Evolutionary conservation across 2,113 vertebrate species (phyloP).

Genomic region (Climacteris rufus): DNA sequence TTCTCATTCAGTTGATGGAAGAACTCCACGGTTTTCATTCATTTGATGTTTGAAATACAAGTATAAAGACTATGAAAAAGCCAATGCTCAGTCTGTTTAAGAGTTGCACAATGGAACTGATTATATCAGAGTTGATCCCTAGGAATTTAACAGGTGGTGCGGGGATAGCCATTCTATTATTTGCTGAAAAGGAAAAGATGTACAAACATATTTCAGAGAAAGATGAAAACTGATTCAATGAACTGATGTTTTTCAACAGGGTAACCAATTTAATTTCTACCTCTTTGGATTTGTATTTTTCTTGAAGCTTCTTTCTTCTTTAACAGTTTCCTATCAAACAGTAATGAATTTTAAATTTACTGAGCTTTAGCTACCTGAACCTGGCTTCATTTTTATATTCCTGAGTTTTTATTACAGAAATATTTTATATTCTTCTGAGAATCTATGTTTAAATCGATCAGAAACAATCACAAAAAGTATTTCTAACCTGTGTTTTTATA

Average conservation of each 20-base stretch:
- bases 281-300: background rate
- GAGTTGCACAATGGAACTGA: background rate
- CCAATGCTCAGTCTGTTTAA: background rate
- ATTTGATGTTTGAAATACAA: background rate
- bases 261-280: background rate
- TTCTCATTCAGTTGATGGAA: background rate
- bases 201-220: background rate
- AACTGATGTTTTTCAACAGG: background rate
- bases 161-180: background rate
- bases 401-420: background rate
- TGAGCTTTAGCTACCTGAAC: background rate
- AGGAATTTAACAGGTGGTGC: background rate
- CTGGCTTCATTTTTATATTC: background rate
- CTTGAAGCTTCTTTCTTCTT: background rate
- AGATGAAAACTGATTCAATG: background rate
- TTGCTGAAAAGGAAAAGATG: background rate
- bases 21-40: background rate
- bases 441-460: background rate
- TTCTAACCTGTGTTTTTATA: background rate
- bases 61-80: background rate
- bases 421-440: background rate
- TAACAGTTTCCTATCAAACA: background rate
- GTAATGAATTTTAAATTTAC: background rate
- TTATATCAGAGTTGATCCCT: background rate
- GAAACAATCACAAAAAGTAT: background rate